A percentile compares a stretch with the other conserved stretches of the same genome.
Evolutionary conservation across 1,140 invertebrate genomes (phyloP).

Genomic region (Aleiodes sp.): DNA sequence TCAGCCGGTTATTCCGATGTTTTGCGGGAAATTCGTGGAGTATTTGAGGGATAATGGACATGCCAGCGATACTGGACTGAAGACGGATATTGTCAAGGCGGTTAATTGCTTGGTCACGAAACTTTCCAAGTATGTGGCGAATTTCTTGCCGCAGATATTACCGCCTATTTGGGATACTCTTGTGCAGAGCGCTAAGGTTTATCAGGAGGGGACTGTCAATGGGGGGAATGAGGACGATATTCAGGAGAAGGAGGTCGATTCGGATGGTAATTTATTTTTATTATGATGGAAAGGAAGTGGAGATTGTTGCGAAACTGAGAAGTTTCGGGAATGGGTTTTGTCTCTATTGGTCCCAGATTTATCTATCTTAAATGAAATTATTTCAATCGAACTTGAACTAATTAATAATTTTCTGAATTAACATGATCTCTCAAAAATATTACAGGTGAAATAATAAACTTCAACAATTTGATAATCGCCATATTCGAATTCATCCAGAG

Average conservation of each 20-base stretch:
- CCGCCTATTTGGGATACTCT: slow-evolving; percentile 78
- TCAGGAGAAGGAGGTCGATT: slow-evolving; percentile 62
- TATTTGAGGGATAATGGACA: slow-evolving; percentile 70
- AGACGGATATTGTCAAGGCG: slow-evolving; percentile 79
- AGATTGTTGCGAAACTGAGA: no score
- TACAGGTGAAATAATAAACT: slow-evolving; percentile 77
- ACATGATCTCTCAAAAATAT: no score
- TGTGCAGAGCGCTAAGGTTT: slow-evolving; percentile 74
- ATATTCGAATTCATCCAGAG: slow-evolving; percentile 81
- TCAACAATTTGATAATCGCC: slow-evolving; percentile 79
- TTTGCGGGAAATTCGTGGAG: slow-evolving; percentile 76
- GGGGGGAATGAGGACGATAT: slow-evolving; percentile 66
- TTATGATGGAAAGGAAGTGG: no score
- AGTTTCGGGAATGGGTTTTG: no score
- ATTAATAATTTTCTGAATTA: no score
- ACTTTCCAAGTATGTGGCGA: slow-evolving; percentile 74
- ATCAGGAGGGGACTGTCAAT: slow-evolving; percentile 72
- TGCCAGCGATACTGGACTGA: slow-evolving; percentile 74
- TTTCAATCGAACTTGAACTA: no score
- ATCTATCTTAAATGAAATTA: no score
- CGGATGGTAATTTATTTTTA: slow-evolving; percentile 69
- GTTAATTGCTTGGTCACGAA: slow-evolving; percentile 73
- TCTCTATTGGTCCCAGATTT: no score
- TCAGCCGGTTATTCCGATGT: slow-evolving; percentile 75
- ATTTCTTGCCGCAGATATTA: slow-evolving; percentile 74